Percentiles rank a stretch among this genome's conserved stretches.
Conservation (phyloP, 2,888 invertebrate genomes). For the Melinaea menophilus region DNA sequence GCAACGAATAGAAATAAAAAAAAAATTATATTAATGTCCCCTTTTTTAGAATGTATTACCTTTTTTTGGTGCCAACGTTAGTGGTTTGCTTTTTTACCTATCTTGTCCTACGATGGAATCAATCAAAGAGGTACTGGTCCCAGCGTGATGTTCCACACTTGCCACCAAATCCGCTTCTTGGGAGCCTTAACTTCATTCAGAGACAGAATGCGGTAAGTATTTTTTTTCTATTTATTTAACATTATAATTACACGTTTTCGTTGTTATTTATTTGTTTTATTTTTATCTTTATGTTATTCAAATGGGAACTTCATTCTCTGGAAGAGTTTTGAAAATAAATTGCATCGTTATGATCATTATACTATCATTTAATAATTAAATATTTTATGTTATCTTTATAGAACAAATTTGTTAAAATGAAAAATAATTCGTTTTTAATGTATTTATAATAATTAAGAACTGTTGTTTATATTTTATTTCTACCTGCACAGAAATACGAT, state of each 20-base stretch:
- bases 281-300: no score
- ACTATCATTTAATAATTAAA: no score
- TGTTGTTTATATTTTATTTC: no score
- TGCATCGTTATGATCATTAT: no score
- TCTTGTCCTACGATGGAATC: neutral
- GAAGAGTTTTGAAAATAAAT: neutral
- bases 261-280: no score
- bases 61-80: neutral
- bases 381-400: no score
- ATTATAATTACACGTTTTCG: no score
- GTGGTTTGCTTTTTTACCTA: neutral
- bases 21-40: neutral
- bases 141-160: constrained; percentile 41
- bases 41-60: neutral
- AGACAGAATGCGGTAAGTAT: constrained; percentile 44
- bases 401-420: no score
- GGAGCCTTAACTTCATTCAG: constrained; percentile 47
- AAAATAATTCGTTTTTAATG: no score
- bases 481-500: neutral
- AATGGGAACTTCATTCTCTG: no score
- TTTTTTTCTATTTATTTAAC: no score
- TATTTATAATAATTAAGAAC: no score
- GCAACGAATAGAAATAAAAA: neutral
- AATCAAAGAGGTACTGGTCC: constrained; percentile 40
- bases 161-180: constrained; percentile 41